Conservation (phyloP, 2,797 vertebrate species). For the Ispidina lecontei region DNA sequence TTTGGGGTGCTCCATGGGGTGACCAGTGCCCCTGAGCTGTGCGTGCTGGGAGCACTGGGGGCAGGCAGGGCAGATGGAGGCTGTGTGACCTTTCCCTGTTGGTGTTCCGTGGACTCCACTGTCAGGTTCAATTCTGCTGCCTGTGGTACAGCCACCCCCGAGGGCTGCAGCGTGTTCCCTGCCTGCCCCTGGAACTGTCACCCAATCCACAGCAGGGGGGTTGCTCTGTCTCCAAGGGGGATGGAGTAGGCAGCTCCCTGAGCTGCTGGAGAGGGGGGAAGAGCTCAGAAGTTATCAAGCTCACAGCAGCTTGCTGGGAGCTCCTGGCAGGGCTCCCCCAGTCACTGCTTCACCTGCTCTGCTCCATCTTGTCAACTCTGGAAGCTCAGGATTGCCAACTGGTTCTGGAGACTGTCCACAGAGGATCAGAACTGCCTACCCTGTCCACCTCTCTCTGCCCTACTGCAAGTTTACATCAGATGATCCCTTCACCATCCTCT, state of each 20-base stretch:
- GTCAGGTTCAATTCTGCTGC: slow-evolving; percentile 8
- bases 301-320: not conserved
- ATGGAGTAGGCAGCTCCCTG: not conserved
- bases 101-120: not conserved
- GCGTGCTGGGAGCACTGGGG: accelerated
- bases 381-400: accelerated
- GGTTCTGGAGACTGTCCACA: not conserved
- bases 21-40: accelerated
- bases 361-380: not conserved
- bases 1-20: not conserved
- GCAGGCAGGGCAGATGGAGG: not conserved
- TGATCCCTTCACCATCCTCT: not conserved
- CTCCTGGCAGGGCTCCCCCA: slow-evolving; percentile 32
- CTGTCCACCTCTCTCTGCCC: not conserved
- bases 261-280: not conserved
- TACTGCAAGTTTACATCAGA: accelerated
- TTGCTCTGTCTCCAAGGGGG: accelerated
- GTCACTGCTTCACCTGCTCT: not conserved
- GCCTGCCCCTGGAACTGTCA: not conserved
- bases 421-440: not conserved
- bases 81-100: not conserved
- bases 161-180: not conserved
- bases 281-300: slow-evolving; percentile 13
- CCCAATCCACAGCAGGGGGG: accelerated
- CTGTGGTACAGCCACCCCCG: not conserved